Conservation (phyloP, 2,888 invertebrate species). For the Abscondita cerata region DNA sequence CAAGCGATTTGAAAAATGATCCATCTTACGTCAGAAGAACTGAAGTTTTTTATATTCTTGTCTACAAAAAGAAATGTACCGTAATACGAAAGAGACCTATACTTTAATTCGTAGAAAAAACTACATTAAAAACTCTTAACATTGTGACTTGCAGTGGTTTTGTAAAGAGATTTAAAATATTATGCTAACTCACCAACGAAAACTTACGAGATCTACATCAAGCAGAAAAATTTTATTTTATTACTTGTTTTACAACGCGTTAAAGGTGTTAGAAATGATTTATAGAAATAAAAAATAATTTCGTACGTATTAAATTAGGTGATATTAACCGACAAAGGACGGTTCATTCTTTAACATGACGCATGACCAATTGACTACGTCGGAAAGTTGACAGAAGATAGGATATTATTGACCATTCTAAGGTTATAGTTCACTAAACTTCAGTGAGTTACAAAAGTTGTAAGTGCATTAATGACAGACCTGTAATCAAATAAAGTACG, state of each 20-base stretch:
- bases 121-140: constrained; percentile 23
- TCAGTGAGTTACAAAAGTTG: constrained; percentile 19
- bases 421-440: constrained; percentile 22
- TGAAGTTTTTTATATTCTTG: constrained; percentile 43
- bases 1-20: constrained; percentile 60
- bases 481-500: not conserved
- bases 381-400: constrained; percentile 40
- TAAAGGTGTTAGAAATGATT: constrained; percentile 34
- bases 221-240: constrained; percentile 17
- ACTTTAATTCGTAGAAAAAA: constrained; percentile 18
- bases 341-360: constrained; percentile 41
- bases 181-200: not conserved
- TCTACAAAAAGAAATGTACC: constrained; percentile 38
- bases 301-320: constrained; percentile 41
- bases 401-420: constrained; percentile 35
- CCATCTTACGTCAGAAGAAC: constrained; percentile 56
- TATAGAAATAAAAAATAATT: constrained; percentile 31
- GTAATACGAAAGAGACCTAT: constrained; percentile 27
- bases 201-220: not conserved
- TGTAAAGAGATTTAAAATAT: not conserved
- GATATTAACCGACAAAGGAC: constrained; percentile 43
- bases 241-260: constrained; percentile 8
- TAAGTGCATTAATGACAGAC: not conserved
- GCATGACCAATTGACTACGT: constrained; percentile 43
- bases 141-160: constrained; percentile 8